These are phyloP conservation scores for Dermochelys coriacea DNA, from an alignment of 2,797 vertebrate species.

Conservation along the genomic window DNA sequence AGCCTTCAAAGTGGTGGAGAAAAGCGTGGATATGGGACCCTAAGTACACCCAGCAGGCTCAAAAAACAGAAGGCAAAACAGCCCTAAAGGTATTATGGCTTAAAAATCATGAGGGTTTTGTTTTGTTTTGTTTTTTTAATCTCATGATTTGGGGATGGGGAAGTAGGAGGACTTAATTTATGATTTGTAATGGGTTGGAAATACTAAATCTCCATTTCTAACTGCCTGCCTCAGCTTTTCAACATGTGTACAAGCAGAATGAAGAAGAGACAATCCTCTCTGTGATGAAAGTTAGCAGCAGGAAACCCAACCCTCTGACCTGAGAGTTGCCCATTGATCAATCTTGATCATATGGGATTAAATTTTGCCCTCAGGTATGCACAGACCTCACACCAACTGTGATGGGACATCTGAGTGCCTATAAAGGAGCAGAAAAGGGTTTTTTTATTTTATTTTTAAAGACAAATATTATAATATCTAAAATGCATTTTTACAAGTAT, in stretches of 20 bases:
- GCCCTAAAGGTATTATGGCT: background rate
- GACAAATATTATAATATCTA: background rate
- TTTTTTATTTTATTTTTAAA: no score
- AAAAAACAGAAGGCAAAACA: background rate
- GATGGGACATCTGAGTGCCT: background rate
- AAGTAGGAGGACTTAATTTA: no score
- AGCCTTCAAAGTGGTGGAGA: background rate
- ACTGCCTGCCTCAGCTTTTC: background rate
- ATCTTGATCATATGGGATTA: background rate
- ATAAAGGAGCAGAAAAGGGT: background rate
- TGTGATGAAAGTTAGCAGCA: background rate
- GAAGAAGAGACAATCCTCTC: background rate
- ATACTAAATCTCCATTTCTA: background rate
- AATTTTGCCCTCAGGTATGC: background rate
- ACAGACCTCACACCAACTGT: background rate
- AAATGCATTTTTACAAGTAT: background rate
- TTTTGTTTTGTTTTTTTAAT: background rate
- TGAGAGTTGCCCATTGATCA: background rate
- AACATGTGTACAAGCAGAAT: background rate
- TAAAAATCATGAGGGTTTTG: background rate
- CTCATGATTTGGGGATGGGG: background rate
- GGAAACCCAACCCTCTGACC: no score
- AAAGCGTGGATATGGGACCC: background rate
- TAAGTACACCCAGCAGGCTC: background rate
- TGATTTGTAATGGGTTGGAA: no score